Base-by-base conservation (phyloP, 2,888 invertebrate species). In the Pollenia griseotomentosa region DNA sequence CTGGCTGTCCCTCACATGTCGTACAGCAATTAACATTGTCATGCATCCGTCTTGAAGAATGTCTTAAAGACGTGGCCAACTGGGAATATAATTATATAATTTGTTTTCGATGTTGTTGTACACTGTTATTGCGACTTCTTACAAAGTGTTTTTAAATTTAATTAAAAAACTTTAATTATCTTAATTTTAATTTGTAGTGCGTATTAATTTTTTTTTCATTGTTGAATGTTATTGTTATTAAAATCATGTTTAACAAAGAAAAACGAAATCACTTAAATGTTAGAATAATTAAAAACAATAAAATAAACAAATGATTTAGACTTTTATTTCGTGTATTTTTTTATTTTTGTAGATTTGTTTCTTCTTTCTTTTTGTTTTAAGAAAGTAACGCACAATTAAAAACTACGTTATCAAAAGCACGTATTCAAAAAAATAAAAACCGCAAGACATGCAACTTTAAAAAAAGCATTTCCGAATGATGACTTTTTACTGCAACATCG, bases 191-290 rank as follows among this genome's bases (percentile, higher is more conserved):
- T 23, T 23, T 2, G 2, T 23, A 23, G 4, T 55, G 8, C 33
- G 42, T 42, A 63, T 7, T 16, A 55, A 0, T 10, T 55, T 55
- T 10, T 9, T 51, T 40, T 51, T 19, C 12, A 48, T 40, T 11
- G 5, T 68, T 51, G n/a, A 68, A 68, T n/a, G 10, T 10, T 14
- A 53, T 53, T 16, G 40, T 14, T 11, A 11, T 51, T 11, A 44
- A 53, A 48, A 77, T n/a, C 23, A 16, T 59, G 5, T 59, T 78
- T 12, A 40, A 40, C 48, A 3, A 40, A 0, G 4, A 42, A 6
- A 44, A n/a, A 19, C n/a, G n/a, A 80, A 73, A 55, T 55, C 53
- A 71, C 63, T 63, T 71, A 80, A 80, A 71, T 71, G 78, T 48
- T 16, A 48, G 66, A 57, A 57, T n/a, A 68, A 78, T 4, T 11